phyloP scores from a whole-genome alignment of 1,140 invertebrate species.

The Temnothorax longispinosus region DNA sequence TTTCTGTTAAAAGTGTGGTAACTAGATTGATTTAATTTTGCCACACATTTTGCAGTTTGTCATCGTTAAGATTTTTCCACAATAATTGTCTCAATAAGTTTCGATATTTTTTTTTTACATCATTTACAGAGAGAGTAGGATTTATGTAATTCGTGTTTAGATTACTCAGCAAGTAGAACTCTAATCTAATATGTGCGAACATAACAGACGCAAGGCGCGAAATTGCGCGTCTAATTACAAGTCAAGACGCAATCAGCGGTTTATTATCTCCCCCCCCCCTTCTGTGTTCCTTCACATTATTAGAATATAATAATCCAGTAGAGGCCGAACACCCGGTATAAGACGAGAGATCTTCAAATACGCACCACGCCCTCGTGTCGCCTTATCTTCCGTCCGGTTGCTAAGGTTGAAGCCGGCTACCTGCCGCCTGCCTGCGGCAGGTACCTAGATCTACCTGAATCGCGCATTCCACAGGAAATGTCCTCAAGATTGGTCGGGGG shows the following conservation, averaged over 20 bases:
- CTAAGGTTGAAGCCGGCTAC: constrained; percentile 31
- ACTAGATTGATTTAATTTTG: too few species aligned
- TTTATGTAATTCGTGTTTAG: not conserved
- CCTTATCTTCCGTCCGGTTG: constrained; percentile 27
- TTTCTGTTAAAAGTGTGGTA: too few species aligned
- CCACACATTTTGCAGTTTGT: too few species aligned
- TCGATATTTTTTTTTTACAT: not conserved
- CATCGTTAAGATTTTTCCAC: too few species aligned
- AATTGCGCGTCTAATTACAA: constrained; percentile 16
- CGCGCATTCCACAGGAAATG: constrained; percentile 58
- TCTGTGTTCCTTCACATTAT: not conserved
- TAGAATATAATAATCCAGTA: not conserved
- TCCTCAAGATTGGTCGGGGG: constrained; percentile 16
- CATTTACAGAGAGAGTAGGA: not conserved
- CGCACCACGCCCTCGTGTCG: constrained; percentile 53
- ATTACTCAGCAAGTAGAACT: not conserved
- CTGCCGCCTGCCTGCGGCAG: constrained; percentile 32
- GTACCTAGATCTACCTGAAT: constrained; percentile 54
- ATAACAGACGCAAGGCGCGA: not conserved
- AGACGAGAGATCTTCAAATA: constrained; percentile 41
- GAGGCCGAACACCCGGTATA: not conserved
- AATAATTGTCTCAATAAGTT: too few species aligned
- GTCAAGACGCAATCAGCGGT: not conserved
- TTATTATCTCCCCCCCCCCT: not conserved
- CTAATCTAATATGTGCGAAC: not conserved